Percentiles rank a stretch among this genome's conserved stretches.
These are phyloP conservation scores for Clarias magur DNA, from an alignment of 2,113 vertebrate species.

Conservation along the genomic window DNA sequence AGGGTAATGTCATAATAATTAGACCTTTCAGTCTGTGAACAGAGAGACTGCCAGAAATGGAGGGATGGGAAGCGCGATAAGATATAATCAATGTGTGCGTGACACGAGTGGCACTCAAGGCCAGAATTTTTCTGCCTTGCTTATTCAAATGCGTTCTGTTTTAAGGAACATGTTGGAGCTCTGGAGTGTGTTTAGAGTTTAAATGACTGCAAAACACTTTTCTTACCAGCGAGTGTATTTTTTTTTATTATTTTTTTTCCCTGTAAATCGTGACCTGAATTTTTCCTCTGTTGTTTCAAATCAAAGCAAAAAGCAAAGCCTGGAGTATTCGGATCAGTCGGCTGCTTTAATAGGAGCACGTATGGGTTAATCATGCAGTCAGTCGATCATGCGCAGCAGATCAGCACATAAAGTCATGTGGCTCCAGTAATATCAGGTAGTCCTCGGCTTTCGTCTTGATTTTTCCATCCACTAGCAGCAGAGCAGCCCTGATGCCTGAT, in stretches of 20 bases:
- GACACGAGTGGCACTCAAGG: neutral
- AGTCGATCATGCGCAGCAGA: neutral
- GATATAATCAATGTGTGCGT: neutral
- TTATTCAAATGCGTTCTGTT: neutral
- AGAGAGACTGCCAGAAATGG: slow-evolving; percentile 1
- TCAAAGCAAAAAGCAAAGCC: neutral
- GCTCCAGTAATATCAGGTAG: no score
- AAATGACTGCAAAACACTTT: neutral
- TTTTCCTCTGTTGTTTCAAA: neutral
- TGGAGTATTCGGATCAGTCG: neutral
- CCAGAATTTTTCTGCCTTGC: neutral
- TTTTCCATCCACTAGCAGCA: no score
- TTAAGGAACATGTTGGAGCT: neutral
- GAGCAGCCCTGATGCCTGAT: no score
- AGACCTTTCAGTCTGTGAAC: neutral
- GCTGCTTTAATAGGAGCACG: neutral
- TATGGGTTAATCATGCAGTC: neutral
- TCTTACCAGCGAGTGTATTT: neutral
- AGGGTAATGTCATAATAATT: slow-evolving; percentile 40
- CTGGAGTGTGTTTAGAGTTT: neutral
- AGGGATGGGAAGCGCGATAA: slow-evolving; percentile 11
- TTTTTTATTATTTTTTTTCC: no score
- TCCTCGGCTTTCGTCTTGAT: no score
- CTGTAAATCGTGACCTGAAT: neutral
- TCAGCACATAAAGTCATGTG: no score